These are phyloP conservation scores for Oreotrochilus melanogaster DNA, from an alignment of 2,113 vertebrate species.

Conservation along the genomic window DNA sequence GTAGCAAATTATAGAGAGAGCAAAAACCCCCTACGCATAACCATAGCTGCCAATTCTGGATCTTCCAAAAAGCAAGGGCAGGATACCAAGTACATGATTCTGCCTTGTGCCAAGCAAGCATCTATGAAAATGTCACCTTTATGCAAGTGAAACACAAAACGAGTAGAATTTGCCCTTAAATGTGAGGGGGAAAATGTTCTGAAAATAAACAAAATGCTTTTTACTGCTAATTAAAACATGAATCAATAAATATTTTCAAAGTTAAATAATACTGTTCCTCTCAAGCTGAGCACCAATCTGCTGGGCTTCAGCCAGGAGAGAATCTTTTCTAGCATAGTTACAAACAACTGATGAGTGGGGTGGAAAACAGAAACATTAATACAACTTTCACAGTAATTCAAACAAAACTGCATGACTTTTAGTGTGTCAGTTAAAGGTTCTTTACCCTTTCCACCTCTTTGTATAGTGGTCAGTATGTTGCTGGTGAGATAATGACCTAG, in stretches of 20 bases:
- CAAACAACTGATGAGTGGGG: conserved; percentile 74
- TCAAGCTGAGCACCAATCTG: conserved; percentile 79
- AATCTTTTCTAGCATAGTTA: conserved; percentile 74
- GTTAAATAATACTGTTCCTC: conserved; percentile 78
- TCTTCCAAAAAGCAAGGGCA: conserved; percentile 79
- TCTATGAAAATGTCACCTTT: conserved; percentile 80
- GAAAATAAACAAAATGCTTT: conserved; percentile 80
- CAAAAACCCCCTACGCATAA: conserved; percentile 69
- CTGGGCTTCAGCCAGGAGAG: conserved; percentile 71
- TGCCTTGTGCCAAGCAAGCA: conserved; percentile 73
- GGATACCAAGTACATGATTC: conserved; percentile 76
- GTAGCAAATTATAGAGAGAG: conserved; percentile 71
- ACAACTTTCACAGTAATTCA: conserved; percentile 67
- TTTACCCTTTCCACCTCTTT: conserved; percentile 21
- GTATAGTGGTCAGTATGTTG: conserved; percentile 28
- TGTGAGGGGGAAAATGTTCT: conserved; percentile 69
- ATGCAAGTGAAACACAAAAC: conserved; percentile 71
- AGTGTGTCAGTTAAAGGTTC: background rate
- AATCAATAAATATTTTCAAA: conserved; percentile 80
- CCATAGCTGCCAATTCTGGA: conserved; percentile 75
- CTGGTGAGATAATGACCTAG: conserved; percentile 55
- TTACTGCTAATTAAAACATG: conserved; percentile 78
- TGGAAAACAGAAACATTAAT: conserved; percentile 76
- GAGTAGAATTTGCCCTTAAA: conserved; percentile 75
- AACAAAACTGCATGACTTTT: conserved; percentile 33